phyloP scores from a whole-genome alignment of 2,797 vertebrate genomes.

The Cyprinodon diabolis region DNA sequence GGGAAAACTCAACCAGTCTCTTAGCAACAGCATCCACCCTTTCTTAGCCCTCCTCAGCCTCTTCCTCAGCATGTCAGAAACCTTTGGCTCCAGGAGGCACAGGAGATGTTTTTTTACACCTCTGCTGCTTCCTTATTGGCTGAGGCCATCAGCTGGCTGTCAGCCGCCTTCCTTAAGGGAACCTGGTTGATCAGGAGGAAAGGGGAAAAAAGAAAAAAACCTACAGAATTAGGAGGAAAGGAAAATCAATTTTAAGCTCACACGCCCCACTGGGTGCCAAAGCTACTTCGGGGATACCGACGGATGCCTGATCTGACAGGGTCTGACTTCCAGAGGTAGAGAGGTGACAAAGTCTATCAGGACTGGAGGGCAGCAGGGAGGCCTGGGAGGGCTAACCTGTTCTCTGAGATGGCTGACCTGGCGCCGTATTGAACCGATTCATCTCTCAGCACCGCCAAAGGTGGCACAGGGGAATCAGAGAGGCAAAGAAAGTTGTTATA shows the following conservation, averaged over 20 bases:
- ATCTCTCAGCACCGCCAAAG: slow-evolving; percentile 88
- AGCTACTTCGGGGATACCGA: slow-evolving; percentile 93
- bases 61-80: slow-evolving; percentile 76
- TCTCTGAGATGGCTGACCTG: slow-evolving; percentile 85
- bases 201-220: slow-evolving; percentile 28
- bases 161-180: slow-evolving; percentile 91
- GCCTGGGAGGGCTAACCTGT: slow-evolving; percentile 91
- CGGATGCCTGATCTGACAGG: slow-evolving; percentile 94
- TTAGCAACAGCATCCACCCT: slow-evolving; percentile 80
- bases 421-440: slow-evolving; percentile 92
- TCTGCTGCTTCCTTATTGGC: slow-evolving; percentile 84
- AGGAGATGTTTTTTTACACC: slow-evolving; percentile 83
- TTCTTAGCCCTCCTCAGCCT: background rate
- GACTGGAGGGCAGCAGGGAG: slow-evolving; percentile 57
- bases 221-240: slow-evolving; percentile 21
- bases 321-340: slow-evolving; percentile 97
- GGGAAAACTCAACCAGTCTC: slow-evolving; percentile 69
- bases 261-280: slow-evolving; percentile 95
- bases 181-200: slow-evolving; percentile 88
- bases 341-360: slow-evolving; percentile 99
- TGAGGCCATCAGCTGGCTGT: slow-evolving; percentile 84
- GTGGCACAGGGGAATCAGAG: slow-evolving; percentile 79
- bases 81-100: slow-evolving; percentile 73
- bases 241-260: slow-evolving; percentile 96
- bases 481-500: slow-evolving; percentile 69